phyloP scores from a whole-genome alignment of 1,140 invertebrate species.

The Zaprionus tsacasi region DNA sequence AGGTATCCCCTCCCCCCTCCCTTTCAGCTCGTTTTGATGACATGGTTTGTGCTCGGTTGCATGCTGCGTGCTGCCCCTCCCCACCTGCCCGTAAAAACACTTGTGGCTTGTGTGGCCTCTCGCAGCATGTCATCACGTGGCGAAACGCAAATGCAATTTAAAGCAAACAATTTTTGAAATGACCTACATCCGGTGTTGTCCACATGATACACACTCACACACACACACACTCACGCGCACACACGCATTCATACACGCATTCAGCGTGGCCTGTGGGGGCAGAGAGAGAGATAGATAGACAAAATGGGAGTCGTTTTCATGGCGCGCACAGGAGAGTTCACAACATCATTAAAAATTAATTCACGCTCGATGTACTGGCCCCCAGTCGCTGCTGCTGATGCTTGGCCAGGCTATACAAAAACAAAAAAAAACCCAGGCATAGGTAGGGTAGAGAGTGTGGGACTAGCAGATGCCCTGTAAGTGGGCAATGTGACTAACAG shows the following conservation, averaged over 20 bases:
- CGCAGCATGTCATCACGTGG: slow-evolving; percentile 66
- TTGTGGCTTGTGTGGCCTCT: slow-evolving; percentile 65
- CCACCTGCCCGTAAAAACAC: slow-evolving; percentile 53
- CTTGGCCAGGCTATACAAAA: slow-evolving; percentile 11
- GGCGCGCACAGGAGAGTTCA: slow-evolving; percentile 57
- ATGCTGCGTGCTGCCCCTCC: slow-evolving; percentile 29
- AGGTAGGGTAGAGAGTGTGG: neutral
- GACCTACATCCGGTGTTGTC: slow-evolving; percentile 73
- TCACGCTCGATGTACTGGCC: slow-evolving; percentile 77
- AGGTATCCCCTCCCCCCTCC: neutral
- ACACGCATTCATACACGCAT: slow-evolving; percentile 44
- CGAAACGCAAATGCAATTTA: slow-evolving; percentile 79
- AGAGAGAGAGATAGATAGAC: slow-evolving; percentile 32
- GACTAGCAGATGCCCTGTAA: slow-evolving; percentile 7
- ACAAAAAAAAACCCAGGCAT: slow-evolving; percentile 23
- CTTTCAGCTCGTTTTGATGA: slow-evolving; percentile 33
- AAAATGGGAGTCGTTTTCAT: slow-evolving; percentile 67
- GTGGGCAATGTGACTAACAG: no score
- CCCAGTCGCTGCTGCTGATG: slow-evolving; percentile 19
- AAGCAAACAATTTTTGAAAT: slow-evolving; percentile 81
- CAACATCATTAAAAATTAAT: slow-evolving; percentile 83
- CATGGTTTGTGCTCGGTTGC: slow-evolving; percentile 63
- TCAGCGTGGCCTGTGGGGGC: slow-evolving; percentile 26
- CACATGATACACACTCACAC: slow-evolving; percentile 39
- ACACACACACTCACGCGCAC: slow-evolving; percentile 23